These are phyloP conservation scores for Enhydra lutris DNA, from an alignment of 2,113 vertebrate species.

Conservation along the genomic window DNA sequence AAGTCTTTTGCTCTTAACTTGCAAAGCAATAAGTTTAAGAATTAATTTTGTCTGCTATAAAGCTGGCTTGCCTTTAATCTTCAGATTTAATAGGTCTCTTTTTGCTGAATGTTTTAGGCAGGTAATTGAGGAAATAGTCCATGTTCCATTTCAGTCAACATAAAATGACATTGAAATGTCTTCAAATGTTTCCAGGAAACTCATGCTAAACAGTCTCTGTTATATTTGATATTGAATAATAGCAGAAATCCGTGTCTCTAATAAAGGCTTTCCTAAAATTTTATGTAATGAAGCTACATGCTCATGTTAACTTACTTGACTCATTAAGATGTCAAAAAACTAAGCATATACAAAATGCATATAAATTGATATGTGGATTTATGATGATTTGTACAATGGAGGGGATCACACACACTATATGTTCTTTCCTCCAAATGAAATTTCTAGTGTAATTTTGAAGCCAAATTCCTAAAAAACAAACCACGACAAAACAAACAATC, in stretches of 20 bases:
- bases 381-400: not conserved
- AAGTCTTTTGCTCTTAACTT: slow-evolving; percentile 71
- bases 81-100: slow-evolving; percentile 65
- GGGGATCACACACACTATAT: not conserved
- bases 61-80: slow-evolving; percentile 68
- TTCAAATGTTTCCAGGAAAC: slow-evolving; percentile 50
- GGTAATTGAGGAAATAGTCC: slow-evolving; percentile 67
- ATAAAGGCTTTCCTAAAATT: not conserved
- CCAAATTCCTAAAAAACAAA: not conserved
- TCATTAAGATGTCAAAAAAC: not conserved
- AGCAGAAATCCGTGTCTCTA: not conserved
- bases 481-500: not conserved
- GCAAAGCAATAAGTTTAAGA: slow-evolving; percentile 74
- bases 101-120: slow-evolving; percentile 72
- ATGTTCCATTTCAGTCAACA: slow-evolving; percentile 66
- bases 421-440: not conserved
- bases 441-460: not conserved
- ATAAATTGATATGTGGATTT: not conserved
- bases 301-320: not conserved
- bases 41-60: slow-evolving; percentile 75
- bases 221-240: slow-evolving; percentile 34
- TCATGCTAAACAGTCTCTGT: slow-evolving; percentile 44
- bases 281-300: not conserved
- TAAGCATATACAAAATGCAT: not conserved
- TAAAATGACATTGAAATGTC: slow-evolving; percentile 73